Evolutionary conservation across 2,888 invertebrate genomes (phyloP), one percentile per base, ranked within the genome.

Genomic region (Clepsis dumicolana): DNA sequence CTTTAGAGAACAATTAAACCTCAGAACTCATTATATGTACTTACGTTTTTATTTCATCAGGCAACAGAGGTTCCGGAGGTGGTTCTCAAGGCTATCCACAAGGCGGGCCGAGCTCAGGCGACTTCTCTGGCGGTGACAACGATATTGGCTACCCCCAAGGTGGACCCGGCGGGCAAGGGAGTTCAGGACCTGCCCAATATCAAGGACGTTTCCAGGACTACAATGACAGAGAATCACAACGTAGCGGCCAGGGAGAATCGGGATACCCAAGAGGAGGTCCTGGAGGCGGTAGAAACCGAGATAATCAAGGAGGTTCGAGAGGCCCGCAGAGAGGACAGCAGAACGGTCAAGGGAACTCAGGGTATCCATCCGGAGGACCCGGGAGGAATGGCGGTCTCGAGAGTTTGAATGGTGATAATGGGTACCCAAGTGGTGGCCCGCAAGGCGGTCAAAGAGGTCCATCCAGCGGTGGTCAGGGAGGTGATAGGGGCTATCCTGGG

Each of bases 341-440:
- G 65, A 67, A 71, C 48, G 75, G 76, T 32, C 63, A 63, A 25
- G 77, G 76, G n/a, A 54, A 44, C 62, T 75, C 74, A 10, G 86
- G 87, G 16, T 86, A 85, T 71, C 78, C 85, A 61, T 78, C 78
- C 59, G 84, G 82, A 44, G 78, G 82, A 65, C 80, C 81, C 1
- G 71, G 71, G 7, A 68, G 70, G 14, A 72, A 62, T 60, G 35
- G 32, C n/a, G 73, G 75, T 60, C 71, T 71, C 41, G 53, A 73
- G 48, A 70, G 71, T 24, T 50, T 57, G 48, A 66, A 68, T 16
- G 69, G 73, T 44, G 70, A 71, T 54, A 67, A 64, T 14, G 77
- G 86, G 44, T 85, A 84, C 69, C 78, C 83, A 4, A 79, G 77
- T 70, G 84, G 80, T 38, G 76, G 82, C 0, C 78, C 81, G 3